Percentiles rank a stretch among this genome's conserved stretches.
Evolutionary conservation across 2,797 vertebrate species (phyloP).

Genomic region (Coracias cyanogaster): DNA sequence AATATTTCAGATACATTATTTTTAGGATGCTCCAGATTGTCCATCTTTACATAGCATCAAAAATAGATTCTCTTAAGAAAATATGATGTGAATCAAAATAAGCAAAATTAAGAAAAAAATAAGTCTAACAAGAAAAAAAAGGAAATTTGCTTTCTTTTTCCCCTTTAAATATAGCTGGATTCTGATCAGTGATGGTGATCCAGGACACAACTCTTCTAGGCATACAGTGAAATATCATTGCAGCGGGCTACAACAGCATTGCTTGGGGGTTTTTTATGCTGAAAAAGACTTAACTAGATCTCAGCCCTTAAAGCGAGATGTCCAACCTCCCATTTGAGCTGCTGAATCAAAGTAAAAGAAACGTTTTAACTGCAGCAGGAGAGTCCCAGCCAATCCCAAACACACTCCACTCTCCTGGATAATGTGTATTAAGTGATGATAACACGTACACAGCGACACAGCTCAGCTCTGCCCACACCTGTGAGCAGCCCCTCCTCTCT

Average conservation of each 20-base stretch:
- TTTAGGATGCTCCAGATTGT: not conserved
- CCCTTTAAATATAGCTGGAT: not conserved
- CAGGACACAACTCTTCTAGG: not conserved
- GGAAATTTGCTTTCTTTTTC: fast-evolving
- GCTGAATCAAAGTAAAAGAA: not conserved
- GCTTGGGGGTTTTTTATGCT: not conserved
- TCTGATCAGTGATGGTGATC: not conserved
- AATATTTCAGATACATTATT: not conserved
- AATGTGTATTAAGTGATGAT: fast-evolving
- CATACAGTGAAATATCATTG: not conserved
- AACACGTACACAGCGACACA: fast-evolving
- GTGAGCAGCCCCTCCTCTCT: not conserved
- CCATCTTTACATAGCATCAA: not conserved
- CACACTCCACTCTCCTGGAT: not conserved
- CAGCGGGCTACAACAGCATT: not conserved
- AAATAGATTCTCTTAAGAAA: not conserved
- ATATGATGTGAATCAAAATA: not conserved
- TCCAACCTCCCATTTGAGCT: not conserved
- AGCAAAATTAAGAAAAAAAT: not conserved
- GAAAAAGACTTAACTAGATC: not conserved
- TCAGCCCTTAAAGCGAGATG: not conserved
- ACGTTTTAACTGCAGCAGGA: not conserved
- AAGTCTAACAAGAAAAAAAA: not conserved
- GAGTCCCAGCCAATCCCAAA: not conserved
- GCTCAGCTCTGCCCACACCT: not conserved